Base-by-base conservation (phyloP, 2,113 vertebrate genomes). In the Epinephelus cyanopodus region DNA sequence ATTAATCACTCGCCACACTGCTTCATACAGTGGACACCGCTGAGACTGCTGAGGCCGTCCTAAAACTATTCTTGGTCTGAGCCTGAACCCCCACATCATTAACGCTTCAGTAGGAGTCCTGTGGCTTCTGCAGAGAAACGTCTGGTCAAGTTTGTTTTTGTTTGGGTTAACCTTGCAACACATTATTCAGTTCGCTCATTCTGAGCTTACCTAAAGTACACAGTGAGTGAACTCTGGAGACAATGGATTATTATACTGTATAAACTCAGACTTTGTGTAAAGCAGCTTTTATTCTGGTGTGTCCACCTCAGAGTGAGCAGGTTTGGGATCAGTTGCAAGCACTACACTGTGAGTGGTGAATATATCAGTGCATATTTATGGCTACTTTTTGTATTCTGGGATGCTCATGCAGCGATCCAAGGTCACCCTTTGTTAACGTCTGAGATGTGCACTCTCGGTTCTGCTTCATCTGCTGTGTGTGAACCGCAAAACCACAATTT, bases 401-500 rank as follows among this genome's bases (percentile, higher is more conserved):
- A 71, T 80, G 50, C 58, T 66, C 61, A 1, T 48, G 66, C 63
- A 27, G 57, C 79, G 68, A 56, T 82, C 53, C 83, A 65, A 77
- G 78, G 80, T 83, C 70, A 81, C 29, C 23, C 48, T 68, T 66
- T 70, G 74, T 79, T 68, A 84, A 67, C n/a, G 7, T 74, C 57
- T 71, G 68, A 60, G 76, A 79, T 60, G 58, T 74, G 57, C 25
- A 37, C 67, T 69, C 18, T 64, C 54, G 63, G 64, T 79, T 62
- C 42, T 47, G 64, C 72, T 77, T 85, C 70, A 86, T 91, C 83
- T 85, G 54, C 84, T 61, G 63, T 77, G 29, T 58, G 39, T 86
- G 63, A 87, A 77, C 77, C 69, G 6, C 80, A 50, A 81, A 88
- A 67, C 79, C 80, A 54, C 84, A 53, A 75, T 83, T 80, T 79